Evolutionary conservation across 1,140 invertebrate species (phyloP).

Genomic region (Neodiprion lecontei): DNA sequence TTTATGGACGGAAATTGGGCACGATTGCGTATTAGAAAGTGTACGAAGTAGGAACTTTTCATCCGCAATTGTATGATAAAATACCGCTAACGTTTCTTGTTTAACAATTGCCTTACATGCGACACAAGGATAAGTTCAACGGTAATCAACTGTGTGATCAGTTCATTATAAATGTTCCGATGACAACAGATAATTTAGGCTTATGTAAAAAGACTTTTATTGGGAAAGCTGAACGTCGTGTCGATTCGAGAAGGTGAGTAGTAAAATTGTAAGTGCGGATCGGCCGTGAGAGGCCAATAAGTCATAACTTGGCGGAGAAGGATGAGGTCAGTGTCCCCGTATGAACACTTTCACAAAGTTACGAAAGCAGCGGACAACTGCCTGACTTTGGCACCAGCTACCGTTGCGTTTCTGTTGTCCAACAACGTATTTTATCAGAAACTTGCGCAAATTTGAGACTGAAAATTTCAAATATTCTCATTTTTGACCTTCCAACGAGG

Average conservation of each 20-base stretch:
- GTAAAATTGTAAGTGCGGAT: background rate
- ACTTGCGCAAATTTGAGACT: background rate
- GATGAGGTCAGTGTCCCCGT: conserved; percentile 60
- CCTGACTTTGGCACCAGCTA: conserved; percentile 62
- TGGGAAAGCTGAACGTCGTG: background rate
- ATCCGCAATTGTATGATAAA: no score
- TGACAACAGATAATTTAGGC: background rate
- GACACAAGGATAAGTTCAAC: no score
- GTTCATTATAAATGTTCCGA: background rate
- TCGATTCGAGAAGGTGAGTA: background rate
- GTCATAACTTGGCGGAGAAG: conserved; percentile 32
- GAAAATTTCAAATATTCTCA: background rate
- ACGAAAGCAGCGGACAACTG: conserved; percentile 59
- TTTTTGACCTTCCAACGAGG: no score
- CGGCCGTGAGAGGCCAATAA: background rate
- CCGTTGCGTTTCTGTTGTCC: conserved; percentile 60
- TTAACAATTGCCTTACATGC: no score
- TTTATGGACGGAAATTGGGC: no score
- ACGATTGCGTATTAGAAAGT: no score
- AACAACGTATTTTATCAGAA: background rate
- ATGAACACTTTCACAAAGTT: conserved; percentile 62
- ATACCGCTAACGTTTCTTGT: no score
- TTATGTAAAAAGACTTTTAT: background rate
- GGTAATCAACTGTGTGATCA: background rate
- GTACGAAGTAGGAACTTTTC: no score